These are phyloP conservation scores for Camponotus pennsylvanicus DNA, from an alignment of 1,140 invertebrate genomes.

Conservation along the genomic window DNA sequence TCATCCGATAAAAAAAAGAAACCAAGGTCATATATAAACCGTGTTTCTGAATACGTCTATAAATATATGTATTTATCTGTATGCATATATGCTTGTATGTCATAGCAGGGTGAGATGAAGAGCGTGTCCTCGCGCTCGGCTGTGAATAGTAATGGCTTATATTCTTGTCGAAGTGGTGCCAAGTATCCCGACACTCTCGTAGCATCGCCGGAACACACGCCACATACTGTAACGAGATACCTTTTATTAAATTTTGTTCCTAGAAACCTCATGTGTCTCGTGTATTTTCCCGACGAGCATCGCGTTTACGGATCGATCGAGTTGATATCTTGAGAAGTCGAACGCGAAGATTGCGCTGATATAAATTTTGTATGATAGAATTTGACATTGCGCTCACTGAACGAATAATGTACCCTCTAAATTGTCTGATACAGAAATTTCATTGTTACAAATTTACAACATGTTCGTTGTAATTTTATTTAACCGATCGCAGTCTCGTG, in stretches of 20 bases:
- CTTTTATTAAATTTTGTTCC: conserved; percentile 69
- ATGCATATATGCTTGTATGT: no score
- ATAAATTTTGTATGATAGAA: conserved; percentile 34
- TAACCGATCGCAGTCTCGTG: background rate
- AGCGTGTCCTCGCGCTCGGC: background rate
- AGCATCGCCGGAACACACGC: conserved; percentile 10
- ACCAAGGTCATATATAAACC: conserved; percentile 2
- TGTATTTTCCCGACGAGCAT: background rate
- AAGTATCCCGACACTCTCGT: conserved; percentile 38
- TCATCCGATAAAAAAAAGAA: conserved; percentile 47
- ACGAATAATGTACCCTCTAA: background rate
- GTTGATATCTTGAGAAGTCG: background rate
- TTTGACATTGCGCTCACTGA: background rate
- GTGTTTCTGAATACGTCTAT: background rate
- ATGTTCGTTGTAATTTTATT: background rate
- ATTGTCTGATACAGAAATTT: background rate
- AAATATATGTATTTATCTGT: no score
- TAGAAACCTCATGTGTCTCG: conserved; percentile 25
- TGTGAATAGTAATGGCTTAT: conserved; percentile 31
- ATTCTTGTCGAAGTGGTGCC: conserved; percentile 46
- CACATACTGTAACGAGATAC: conserved; percentile 43
- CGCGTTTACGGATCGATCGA: conserved; percentile 38
- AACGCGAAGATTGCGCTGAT: background rate
- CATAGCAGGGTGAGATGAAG: background rate
- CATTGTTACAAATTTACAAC: background rate